These are phyloP conservation scores for Macrobrachium nipponense DNA, from an alignment of 1,140 invertebrate species.

Conservation along the genomic window DNA sequence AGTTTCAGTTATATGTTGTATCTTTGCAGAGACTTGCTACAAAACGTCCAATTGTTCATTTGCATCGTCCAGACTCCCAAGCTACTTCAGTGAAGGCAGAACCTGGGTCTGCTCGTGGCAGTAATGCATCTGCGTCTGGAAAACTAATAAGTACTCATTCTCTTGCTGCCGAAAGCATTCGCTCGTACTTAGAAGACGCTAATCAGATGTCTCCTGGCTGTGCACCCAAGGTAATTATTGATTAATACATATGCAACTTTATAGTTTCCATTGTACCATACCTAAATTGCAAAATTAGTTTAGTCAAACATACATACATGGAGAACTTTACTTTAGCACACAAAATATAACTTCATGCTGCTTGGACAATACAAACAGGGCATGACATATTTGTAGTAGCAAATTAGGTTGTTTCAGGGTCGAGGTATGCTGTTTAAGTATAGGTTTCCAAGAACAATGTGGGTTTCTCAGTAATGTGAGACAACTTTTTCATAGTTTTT, in stretches of 20 bases:
- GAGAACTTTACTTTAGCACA: too few species aligned
- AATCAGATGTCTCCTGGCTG: conserved; percentile 38
- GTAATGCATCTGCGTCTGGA: conserved; percentile 69
- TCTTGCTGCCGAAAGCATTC: conserved; percentile 54
- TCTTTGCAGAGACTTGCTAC: conserved; percentile 16
- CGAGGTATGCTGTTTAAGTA: too few species aligned
- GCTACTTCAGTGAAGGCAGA: conserved; percentile 76
- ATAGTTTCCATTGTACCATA: neutral
- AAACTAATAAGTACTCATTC: conserved; percentile 57
- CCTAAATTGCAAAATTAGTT: too few species aligned
- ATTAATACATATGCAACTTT: neutral
- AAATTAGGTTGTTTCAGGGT: too few species aligned
- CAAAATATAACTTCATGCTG: too few species aligned
- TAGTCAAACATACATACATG: too few species aligned
- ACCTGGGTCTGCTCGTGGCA: conserved; percentile 73
- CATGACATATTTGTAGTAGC: too few species aligned
- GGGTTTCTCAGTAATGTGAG: too few species aligned
- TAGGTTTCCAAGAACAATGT: too few species aligned
- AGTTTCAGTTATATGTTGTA: neutral
- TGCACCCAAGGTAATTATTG: conserved; percentile 29
- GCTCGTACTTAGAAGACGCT: conserved; percentile 53
- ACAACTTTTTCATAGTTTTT: too few species aligned
- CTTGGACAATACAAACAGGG: too few species aligned
- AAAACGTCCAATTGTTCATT: conserved; percentile 19
- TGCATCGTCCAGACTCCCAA: conserved; percentile 70